Evolutionary conservation across 2,797 vertebrate species (phyloP), one percentile per base, ranked within the genome.

Genomic region (Acanthiza pusilla): DNA sequence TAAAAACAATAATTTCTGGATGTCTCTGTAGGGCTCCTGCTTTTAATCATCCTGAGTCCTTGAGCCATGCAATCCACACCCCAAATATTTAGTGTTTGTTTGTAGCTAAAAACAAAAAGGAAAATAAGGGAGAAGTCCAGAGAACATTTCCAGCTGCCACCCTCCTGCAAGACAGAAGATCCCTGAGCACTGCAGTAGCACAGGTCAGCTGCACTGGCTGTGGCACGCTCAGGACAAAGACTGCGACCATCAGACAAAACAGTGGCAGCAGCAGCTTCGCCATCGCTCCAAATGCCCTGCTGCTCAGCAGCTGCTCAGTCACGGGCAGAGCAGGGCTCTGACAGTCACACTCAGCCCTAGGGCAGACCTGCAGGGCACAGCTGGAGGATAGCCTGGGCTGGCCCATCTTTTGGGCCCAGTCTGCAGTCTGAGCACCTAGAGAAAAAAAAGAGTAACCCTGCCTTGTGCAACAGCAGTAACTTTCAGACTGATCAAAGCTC

Each of bases 1-100:
- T 97, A 96, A 93, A 95, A 97, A 94, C 58, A 95, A 93, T 88
- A 38, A 91, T 93, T 94, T 95, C 91, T 92, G 88, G 63, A 78
- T 95, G 87, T 94, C 87, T 96, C 62, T 90, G 92, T 91, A 36
- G 55, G 51, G 89, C 67, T 96, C 68, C 91, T 93, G 90, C 75
- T 85, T 94, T 97, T 87, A 93, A 70, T 84, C 89, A 95, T 65
- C 83, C 77, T 51, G 81, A 91, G 74, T 76, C 80, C 72, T 90
- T 90, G 58, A 90, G 74, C 93, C 45, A 18, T 66, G 65, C 38
- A 58, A 79, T 50, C 76, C 1, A 1, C 30, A 40, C 81, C 84
- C 54, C 51, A 92, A 87, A 89, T 71, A 89, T 75, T 94, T 82
- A 87, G 60, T 50, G 25, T 93, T 83, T 93, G 81, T 91, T 92